Percentiles rank a stretch among this genome's conserved stretches.
These are phyloP conservation scores for Malacoctenus gilli DNA, from an alignment of 2,797 vertebrate species.

Conservation along the genomic window DNA sequence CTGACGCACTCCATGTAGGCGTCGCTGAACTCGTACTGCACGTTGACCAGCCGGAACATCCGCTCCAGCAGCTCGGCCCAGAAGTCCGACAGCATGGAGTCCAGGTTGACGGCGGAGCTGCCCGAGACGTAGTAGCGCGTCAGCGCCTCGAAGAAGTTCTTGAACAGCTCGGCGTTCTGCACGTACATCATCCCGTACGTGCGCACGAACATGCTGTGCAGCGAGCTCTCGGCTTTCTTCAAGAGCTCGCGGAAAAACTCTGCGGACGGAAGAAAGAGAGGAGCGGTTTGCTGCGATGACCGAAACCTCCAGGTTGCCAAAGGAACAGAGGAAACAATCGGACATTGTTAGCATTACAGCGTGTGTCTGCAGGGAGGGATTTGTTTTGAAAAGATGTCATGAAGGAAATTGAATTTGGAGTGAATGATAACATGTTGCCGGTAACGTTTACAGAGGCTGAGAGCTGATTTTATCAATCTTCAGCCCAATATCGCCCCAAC, in stretches of 20 bases:
- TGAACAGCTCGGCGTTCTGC: conserved; percentile 95
- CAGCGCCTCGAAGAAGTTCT: conserved; percentile 90
- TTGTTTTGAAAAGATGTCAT: conserved; percentile 6
- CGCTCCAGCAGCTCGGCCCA: conserved; percentile 94
- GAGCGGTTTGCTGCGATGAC: conserved; percentile 12
- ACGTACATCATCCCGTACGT: conserved; percentile 95
- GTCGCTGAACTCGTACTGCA: conserved; percentile 93
- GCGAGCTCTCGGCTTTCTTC: conserved; percentile 89
- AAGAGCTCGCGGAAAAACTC: conserved; percentile 96
- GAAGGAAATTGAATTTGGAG: conserved; percentile 20
- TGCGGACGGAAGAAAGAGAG: conserved; percentile 53
- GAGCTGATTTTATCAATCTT: conserved; percentile 14
- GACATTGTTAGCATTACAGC: conserved; percentile 30
- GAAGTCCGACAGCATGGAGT: conserved; percentile 94
- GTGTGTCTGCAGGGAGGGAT: conserved; percentile 1
- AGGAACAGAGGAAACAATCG: conserved; percentile 22
- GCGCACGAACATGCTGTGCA: conserved; percentile 94
- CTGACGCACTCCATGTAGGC: conserved; percentile 95
- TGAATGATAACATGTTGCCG: conserved; percentile 12
- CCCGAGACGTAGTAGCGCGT: conserved; percentile 88
- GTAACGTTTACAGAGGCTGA: conserved; percentile 9
- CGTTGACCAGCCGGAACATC: conserved; percentile 95
- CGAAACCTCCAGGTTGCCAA: conserved; percentile 6
- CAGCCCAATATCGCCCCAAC: conserved; percentile 4
- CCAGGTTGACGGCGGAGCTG: conserved; percentile 85